Evolutionary conservation across 2,113 vertebrate species (phyloP).

Genomic region (Labrus mixtus): DNA sequence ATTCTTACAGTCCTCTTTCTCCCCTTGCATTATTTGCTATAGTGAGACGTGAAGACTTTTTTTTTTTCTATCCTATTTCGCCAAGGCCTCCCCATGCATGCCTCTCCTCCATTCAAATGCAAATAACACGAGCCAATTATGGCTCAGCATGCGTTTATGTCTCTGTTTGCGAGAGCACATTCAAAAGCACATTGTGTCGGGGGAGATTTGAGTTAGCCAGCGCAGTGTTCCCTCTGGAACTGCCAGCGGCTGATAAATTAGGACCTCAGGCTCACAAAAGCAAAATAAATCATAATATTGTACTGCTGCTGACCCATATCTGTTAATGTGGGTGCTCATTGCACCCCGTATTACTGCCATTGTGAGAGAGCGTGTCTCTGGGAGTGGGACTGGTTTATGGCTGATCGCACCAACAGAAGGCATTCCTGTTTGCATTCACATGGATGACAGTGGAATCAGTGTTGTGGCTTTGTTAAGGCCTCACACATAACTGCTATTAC

Average conservation of each 20-base stretch:
- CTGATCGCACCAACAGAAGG: constrained; percentile 40
- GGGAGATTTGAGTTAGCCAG: constrained; percentile 62
- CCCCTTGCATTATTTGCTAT: constrained; percentile 2
- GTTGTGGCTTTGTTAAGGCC: constrained; percentile 54
- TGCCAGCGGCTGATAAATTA: constrained; percentile 66
- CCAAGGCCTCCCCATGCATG: constrained; percentile 53
- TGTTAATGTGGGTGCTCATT: constrained; percentile 65
- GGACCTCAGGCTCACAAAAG: constrained; percentile 65
- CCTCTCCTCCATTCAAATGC: constrained; percentile 77
- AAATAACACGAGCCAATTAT: constrained; percentile 78
- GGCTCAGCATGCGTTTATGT: constrained; percentile 69
- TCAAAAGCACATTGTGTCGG: constrained; percentile 70
- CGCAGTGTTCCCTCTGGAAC: constrained; percentile 54
- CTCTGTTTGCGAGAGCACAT: constrained; percentile 72
- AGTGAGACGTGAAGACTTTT: constrained; percentile 42
- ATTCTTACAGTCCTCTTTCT: neutral
- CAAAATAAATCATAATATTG: constrained; percentile 69
- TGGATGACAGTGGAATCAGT: constrained; percentile 38
- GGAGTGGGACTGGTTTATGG: constrained; percentile 36
- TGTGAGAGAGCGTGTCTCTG: constrained; percentile 33
- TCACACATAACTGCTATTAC: constrained; percentile 53
- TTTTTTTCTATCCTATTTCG: constrained; percentile 24
- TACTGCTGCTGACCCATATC: constrained; percentile 66
- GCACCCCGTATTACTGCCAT: constrained; percentile 49
- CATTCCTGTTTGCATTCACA: constrained; percentile 37